phyloP scores from a whole-genome alignment of 92 coral and sea anemone species.

The Muricea muricata region DNA sequence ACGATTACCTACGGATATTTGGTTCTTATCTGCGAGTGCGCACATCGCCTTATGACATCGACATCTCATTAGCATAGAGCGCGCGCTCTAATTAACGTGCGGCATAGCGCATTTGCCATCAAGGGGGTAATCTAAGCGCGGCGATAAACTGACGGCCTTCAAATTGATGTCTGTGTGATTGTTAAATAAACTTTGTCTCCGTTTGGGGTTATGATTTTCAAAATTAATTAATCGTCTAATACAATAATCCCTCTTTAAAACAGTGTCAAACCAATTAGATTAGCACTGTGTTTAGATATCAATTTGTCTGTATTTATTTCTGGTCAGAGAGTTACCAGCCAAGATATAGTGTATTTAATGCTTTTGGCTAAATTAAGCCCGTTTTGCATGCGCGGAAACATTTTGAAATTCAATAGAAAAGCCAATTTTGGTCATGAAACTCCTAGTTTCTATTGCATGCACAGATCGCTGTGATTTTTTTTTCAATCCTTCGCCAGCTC shows the following conservation, averaged over 20 bases:
- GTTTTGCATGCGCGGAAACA: too few species aligned
- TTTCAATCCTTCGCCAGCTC: too few species aligned
- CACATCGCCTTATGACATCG: neutral
- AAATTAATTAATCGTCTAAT: slow-evolving; percentile 12
- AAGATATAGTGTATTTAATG: too few species aligned
- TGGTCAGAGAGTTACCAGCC: neutral
- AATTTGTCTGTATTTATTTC: neutral
- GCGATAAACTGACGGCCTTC: neutral
- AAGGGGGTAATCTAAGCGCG: slow-evolving; percentile 14
- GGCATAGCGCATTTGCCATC: neutral
- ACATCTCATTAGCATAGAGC: neutral
- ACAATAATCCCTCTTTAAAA: slow-evolving; percentile 2
- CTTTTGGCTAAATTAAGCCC: too few species aligned
- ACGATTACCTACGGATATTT: neutral
- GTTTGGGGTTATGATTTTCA: slow-evolving; percentile 15
- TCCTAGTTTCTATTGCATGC: too few species aligned
- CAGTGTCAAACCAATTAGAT: neutral
- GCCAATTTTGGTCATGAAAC: too few species aligned
- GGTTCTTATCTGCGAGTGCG: neutral
- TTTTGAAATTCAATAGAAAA: too few species aligned
- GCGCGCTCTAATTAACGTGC: slow-evolving; percentile 1
- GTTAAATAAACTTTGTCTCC: slow-evolving; percentile 8
- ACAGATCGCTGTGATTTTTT: too few species aligned
- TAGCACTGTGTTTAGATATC: neutral
- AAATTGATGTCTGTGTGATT: neutral